Base-by-base conservation (phyloP, 2,888 invertebrate genomes). In the Calameuta pallipes region DNA sequence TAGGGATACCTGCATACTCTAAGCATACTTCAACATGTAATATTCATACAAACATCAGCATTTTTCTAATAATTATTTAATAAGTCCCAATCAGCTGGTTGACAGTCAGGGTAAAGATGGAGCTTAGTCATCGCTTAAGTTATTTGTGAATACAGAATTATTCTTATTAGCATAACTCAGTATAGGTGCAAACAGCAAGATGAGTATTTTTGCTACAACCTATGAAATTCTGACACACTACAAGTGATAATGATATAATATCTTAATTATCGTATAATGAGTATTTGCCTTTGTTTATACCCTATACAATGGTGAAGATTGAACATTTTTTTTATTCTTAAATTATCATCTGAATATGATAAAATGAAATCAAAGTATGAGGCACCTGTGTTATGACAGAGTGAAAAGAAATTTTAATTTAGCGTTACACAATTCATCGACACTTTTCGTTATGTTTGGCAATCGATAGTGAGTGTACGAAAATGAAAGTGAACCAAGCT, bases 401-500 rank as follows among this genome's bases (percentile, higher is more conserved):
- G 23, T 56, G 9, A 56, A 56, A 56, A 23, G 56, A 56, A 2
- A 56, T 56, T 56, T 56, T 23, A 23, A 56, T 56, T 56, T 56
- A 23, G 56, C 9, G 23, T 56, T 56, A 56, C 56, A 23, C 56
- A 56, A 56, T 56, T 23, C 23, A 23, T 56, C 56, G 23, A 56
- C 9, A 56, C 23, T 23, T 56, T 56, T 56, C 56, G 23, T 23
- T 56, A 56, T 23, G 56, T 23, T 71, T 71, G 71, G 71, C 33
- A 71, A 71, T 71, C 73, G 35, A 77, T 69, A 76, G 73, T 75
- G 73, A 77, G 75, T 74, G 76, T 79, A 78, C 74, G 79, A 82
- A 82, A 80, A 82, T 79, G 81, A 82, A 82, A 82, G 81, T 79
- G 75, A 79, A 74, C 77, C 76, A 74, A 74, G 76, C 75, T 73